Base-by-base conservation (phyloP, 2,888 invertebrate genomes). In the Anarsia innoxiella region DNA sequence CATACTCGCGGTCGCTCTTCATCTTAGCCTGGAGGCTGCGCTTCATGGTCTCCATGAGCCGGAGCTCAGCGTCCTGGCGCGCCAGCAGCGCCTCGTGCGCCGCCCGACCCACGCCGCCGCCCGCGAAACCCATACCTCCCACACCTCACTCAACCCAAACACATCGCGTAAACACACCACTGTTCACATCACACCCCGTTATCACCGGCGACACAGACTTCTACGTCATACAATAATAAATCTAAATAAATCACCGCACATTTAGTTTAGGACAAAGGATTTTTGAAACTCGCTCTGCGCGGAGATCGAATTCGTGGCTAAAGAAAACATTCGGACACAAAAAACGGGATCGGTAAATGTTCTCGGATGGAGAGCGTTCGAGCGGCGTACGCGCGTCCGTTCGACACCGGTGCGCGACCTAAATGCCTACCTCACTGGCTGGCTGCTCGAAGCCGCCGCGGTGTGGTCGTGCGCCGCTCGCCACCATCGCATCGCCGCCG, bases 1-100 rank as follows among this genome's bases (percentile, higher is more conserved):
- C 94, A 73, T 97, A 97, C 63, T 97, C 96, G 51, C 93, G 88
- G 72, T 97, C 97, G 63, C 93, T 93, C 77, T 96, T 95, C 68
- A 96, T 92, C 82, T 96, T 94, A 51, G 91, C 89, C 51, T 91
- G 88, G 39, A 97, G 88, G 59, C 95, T 95, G 45, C 95, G 86
- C 62, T 93, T 92, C 91, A 97, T 95, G 46, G 92, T 92, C 66
- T 97, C 97, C 87, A 97, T 88, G 31, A 97, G 90, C 50, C 95
- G 89, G 40, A 97, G 87, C 80, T 97, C 97, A 12, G 95, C 94
- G 71, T 97, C 97, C 78, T 97, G 96, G 37, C 97, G 89, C 43
- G 90, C 90, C 53, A 97, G 87, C 54, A 97, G 87, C 48, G 96
- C 96, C 79, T 96, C 96, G 74, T 97, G 97, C 60, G 96, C 94